These are phyloP conservation scores for Perdix hodgsoniae DNA, from an alignment of 2,797 vertebrate genomes.

Conservation along the genomic window DNA sequence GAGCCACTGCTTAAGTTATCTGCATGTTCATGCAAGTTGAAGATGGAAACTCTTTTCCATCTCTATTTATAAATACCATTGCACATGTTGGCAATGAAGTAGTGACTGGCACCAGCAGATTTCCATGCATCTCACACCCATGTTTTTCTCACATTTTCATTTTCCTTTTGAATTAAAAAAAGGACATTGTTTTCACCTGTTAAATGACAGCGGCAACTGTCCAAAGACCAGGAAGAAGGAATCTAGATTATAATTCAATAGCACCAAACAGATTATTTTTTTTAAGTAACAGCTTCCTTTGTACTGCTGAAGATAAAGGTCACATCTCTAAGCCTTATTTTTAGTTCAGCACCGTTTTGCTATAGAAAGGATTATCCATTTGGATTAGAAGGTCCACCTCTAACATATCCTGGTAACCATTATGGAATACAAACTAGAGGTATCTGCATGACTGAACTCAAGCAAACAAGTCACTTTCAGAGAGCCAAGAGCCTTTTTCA, in stretches of 20 bases:
- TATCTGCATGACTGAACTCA: not conserved
- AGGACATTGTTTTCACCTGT: constrained; percentile 72
- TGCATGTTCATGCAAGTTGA: not conserved
- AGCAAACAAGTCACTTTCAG: not conserved
- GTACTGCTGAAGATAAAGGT: constrained; percentile 55
- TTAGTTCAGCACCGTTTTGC: constrained; percentile 19
- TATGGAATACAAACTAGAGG: not conserved
- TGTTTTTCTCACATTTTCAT: constrained; percentile 68
- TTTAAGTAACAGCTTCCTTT: constrained; percentile 65
- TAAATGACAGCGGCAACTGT: constrained; percentile 43
- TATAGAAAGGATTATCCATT: not conserved
- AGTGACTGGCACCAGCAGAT: constrained; percentile 38
- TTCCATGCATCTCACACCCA: constrained; percentile 48
- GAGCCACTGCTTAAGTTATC: not conserved
- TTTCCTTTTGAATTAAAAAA: constrained; percentile 65
- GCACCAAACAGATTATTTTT: constrained; percentile 38
- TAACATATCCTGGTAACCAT: not conserved
- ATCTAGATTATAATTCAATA: constrained; percentile 65
- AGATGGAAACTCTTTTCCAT: not conserved
- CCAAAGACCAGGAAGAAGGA: constrained; percentile 48
- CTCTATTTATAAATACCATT: constrained; percentile 24
- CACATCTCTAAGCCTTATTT: constrained; percentile 34
- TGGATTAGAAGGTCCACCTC: not conserved
- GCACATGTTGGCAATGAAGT: constrained; percentile 8
- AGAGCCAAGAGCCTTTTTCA: not conserved